phyloP scores from a whole-genome alignment of 1,140 invertebrate genomes.

The Zophobas morio region DNA sequence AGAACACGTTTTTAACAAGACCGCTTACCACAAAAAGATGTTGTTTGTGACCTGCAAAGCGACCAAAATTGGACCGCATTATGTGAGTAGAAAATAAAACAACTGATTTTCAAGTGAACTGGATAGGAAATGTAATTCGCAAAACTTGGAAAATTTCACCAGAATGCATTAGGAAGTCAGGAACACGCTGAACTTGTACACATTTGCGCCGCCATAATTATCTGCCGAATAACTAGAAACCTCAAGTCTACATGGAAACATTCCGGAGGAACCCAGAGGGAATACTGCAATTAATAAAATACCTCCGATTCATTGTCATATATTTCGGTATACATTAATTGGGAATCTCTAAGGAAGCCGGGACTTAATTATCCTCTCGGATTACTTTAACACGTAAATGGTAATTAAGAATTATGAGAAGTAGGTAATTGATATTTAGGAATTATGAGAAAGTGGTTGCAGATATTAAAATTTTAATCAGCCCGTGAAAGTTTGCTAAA shows the following conservation, averaged over 20 bases:
- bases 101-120: background rate
- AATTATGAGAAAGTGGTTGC: too few species aligned
- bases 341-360: background rate
- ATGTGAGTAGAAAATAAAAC: background rate
- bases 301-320: conserved; percentile 10
- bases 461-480: too few species aligned
- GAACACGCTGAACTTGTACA: background rate
- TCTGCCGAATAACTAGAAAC: conserved; percentile 1
- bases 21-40: background rate
- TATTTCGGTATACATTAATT: conserved; percentile 26
- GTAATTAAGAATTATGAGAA: background rate
- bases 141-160: background rate
- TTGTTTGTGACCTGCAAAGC: background rate
- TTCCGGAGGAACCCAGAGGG: background rate
- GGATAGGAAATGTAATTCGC: background rate
- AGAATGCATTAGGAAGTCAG: background rate
- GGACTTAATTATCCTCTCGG: conserved; percentile 2
- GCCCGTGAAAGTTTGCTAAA: too few species aligned
- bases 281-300: conserved; percentile 2
- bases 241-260: background rate
- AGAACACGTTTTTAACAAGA: background rate
- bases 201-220: conserved; percentile 8
- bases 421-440: too few species aligned
- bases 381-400: background rate
- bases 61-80: background rate